Evolutionary conservation across 2,888 invertebrate species (phyloP), one percentile per base, ranked within the genome.

Genomic region (Noctua pronuba): DNA sequence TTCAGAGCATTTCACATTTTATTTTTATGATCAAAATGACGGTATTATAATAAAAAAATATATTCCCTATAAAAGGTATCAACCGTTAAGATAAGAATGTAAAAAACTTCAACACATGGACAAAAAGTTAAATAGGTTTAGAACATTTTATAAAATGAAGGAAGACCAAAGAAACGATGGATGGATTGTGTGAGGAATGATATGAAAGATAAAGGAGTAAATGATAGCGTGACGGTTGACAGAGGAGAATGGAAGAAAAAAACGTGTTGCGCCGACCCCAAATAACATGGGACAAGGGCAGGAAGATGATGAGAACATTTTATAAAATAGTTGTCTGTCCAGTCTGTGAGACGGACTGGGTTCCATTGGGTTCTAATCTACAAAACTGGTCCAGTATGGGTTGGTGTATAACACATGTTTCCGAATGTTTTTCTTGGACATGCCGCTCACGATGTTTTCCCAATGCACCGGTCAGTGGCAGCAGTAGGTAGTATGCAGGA

Each of bases 1-100:
- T 77, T 69, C 74, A 80, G 55, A 65, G 49, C 77, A 72, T 84
- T 84, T 73, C 84, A 72, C 80, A 70, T 84, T 84, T 84, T 49
- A 73, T 73, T 80, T 84, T 84, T 84, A 84, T 70, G 77, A 75
- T 77, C 72, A 70, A 77, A 66, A 82, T 66, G 74, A 67, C 55
- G 10, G 44, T 44, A 69, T 69, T 69, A 41, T 66, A 74, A 75
- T 80, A 83, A 71, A 71, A 71, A 71, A 38, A 71, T 75, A 72
- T 72, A 46, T 68, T 46, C 41, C 28, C 64, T 31, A 16, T 71
- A 18, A 69, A 79, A 70, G 28, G 16, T 70, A 69, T 60, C 55
- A 75, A 41, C 69, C 38, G 66, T 75, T 49, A 67, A 66, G 77
- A 84, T 84, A 84, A 73, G 44, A 44, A 18, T 16, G 28, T 18